These are phyloP conservation scores for Alligator mississippiensis DNA, from an alignment of 2,113 vertebrate species.

Conservation along the genomic window DNA sequence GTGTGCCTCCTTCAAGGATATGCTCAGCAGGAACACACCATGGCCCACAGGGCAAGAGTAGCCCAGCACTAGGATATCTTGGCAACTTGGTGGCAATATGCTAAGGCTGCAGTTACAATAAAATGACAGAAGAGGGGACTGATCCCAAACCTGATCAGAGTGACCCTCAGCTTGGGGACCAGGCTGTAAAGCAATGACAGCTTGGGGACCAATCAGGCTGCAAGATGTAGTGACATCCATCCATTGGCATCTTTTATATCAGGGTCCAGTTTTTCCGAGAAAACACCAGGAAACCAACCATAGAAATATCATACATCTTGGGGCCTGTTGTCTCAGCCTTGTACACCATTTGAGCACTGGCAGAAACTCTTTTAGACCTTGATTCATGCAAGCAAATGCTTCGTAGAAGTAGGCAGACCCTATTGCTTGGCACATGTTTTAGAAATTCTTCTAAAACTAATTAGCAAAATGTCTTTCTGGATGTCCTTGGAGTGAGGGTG, in stretches of 20 bases:
- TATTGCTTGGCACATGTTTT: neutral
- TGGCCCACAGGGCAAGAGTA: neutral
- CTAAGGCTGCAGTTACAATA: neutral
- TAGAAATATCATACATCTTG: neutral
- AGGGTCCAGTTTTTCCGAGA: neutral
- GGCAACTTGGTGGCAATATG: neutral
- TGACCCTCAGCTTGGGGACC: neutral
- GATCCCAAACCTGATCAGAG: neutral
- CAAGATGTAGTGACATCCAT: neutral
- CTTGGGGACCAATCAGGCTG: neutral
- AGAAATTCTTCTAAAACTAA: neutral
- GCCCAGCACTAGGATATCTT: too few relatives aligned
- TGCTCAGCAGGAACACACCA: too few relatives aligned
- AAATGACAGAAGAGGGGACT: neutral
- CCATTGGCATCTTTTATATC: too few relatives aligned
- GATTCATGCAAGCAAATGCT: rapidly evolving
- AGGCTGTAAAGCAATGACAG: neutral
- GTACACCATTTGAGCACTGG: rapidly evolving
- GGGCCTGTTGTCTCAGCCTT: neutral
- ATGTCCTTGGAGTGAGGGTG: neutral
- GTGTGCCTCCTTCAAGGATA: neutral
- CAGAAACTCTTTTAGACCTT: neutral
- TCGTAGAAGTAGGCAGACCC: rapidly evolving
- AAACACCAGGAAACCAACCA: neutral
- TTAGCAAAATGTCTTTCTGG: neutral